Evolutionary conservation across 2,888 invertebrate species (phyloP).

Genomic region (Aproaerema taeniolella): DNA sequence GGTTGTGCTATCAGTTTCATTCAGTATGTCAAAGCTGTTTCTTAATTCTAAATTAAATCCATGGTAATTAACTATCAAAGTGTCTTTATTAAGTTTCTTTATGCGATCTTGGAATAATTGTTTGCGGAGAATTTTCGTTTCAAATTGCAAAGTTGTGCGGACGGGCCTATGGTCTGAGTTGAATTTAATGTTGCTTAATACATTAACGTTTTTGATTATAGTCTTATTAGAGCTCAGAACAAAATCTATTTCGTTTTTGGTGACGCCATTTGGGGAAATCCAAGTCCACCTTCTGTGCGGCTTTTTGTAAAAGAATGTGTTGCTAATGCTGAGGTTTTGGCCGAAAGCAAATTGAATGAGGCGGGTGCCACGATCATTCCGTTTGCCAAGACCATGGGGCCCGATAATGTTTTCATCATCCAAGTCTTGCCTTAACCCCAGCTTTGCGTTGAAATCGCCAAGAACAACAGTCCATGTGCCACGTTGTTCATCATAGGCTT

Average conservation of each 20-base stretch:
- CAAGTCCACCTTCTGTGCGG: too few species aligned
- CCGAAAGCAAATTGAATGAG: too few species aligned
- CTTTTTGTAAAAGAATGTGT: too few species aligned
- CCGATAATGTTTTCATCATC: background rate
- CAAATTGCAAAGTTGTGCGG: too few species aligned
- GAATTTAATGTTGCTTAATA: background rate
- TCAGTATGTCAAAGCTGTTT: background rate
- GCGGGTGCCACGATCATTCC: too few species aligned
- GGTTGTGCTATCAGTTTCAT: background rate
- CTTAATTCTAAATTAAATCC: background rate
- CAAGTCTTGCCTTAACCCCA: background rate
- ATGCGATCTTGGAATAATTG: background rate
- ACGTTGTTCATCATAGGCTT: too few species aligned
- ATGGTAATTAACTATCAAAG: background rate
- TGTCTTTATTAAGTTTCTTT: background rate
- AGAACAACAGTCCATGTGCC: conserved; percentile 5
- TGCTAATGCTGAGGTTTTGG: too few species aligned
- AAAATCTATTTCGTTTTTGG: conserved; percentile 2
- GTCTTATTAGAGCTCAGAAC: too few species aligned
- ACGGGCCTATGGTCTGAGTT: background rate
- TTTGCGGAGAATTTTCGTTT: too few species aligned
- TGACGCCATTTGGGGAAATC: background rate
- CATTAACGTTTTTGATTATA: background rate
- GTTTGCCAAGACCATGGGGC: background rate
- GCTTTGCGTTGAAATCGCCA: conserved; percentile 1